These are phyloP conservation scores for Ips typographus DNA, from an alignment of 1,140 invertebrate genomes.

Conservation along the genomic window DNA sequence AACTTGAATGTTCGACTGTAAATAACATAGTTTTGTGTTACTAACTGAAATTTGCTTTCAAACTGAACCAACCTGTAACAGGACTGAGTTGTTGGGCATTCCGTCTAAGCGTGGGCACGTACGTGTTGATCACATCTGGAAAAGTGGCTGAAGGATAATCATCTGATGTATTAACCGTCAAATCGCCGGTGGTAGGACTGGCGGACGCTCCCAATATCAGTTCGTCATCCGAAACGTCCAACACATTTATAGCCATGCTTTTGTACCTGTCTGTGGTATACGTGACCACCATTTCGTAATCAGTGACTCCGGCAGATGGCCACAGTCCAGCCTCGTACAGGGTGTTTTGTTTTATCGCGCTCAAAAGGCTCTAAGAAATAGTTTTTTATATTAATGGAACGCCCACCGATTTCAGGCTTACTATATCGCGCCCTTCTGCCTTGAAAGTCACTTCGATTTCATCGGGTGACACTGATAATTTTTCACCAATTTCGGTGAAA, in stretches of 20 bases:
- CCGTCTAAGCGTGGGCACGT: constrained; percentile 8
- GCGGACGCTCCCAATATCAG: constrained; percentile 58
- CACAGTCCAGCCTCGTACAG: constrained; percentile 54
- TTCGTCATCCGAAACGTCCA: constrained; percentile 54
- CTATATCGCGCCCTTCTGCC: constrained; percentile 22
- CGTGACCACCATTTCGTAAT: constrained; percentile 38
- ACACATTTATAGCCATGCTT: constrained; percentile 42
- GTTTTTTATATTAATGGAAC: constrained; percentile 4
- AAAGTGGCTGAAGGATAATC: background rate
- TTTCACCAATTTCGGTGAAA: constrained; percentile 34
- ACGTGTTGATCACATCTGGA: background rate
- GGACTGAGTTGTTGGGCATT: constrained; percentile 25
- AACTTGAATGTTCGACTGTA: constrained; percentile 53
- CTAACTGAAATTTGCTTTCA: background rate
- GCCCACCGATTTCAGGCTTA: constrained; percentile 20
- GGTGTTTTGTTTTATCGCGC: constrained; percentile 50
- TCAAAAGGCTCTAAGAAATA: constrained; percentile 51
- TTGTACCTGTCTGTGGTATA: constrained; percentile 42
- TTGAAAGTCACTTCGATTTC: constrained; percentile 37
- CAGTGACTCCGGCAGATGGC: constrained; percentile 9
- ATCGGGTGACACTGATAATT: constrained; percentile 24
- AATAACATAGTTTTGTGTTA: constrained; percentile 8
- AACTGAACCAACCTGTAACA: constrained; percentile 15
- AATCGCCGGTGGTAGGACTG: constrained; percentile 55
- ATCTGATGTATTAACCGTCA: constrained; percentile 30